Base-by-base conservation (phyloP, 2,888 invertebrate species). In the Campoplex nolae region DNA sequence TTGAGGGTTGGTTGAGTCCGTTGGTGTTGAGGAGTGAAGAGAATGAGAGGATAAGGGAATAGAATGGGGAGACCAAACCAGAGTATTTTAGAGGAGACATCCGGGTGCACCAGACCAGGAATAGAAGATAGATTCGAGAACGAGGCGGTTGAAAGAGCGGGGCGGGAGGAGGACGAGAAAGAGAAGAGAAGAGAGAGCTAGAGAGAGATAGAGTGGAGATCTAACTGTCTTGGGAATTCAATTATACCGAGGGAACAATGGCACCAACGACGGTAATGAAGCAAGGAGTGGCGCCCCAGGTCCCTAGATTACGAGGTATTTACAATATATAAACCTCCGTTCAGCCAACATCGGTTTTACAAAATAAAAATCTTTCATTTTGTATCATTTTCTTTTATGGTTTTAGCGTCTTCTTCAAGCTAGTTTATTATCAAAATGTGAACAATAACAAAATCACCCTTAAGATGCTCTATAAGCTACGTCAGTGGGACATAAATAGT, bases 181-280 rank as follows among this genome's bases (percentile, higher is more conserved):
- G 28, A 84, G 77, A 23, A 23, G 23, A 23, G 23, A 23, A 23
- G 23, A 23, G 23, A 70, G 45, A 42, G 68, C 62, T 84, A 32
- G 56, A 54, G 56, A 45, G 51, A 71, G 48, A 75, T 38, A 84
- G 77, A 68, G 74, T 45, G 80, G 68, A 68, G 76, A 70, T 76
- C 79, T 71, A 54, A 86, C 85, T 87, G 84, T 90, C 92, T 92
- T 92, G 92, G 92, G 93, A 93, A 93, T 93, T 93, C 93, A 93
- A 93, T 93, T 93, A 93, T 92, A 92, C 91, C 89, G 89, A 89
- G 88, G 89, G 92, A 93, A 93, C 93, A 93, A 93, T 93, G 91
- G 91, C 88, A 89, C 89, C 89, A 89, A 90, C 89, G 89, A 90
- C 89, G 91, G 91, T 93, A 93, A 93, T 93, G 93, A 92, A 92